A percentile compares a stretch with the other conserved stretches of the same genome.
phyloP scores from a whole-genome alignment of 2,888 invertebrate species.

The Cephus nigrinus region DNA sequence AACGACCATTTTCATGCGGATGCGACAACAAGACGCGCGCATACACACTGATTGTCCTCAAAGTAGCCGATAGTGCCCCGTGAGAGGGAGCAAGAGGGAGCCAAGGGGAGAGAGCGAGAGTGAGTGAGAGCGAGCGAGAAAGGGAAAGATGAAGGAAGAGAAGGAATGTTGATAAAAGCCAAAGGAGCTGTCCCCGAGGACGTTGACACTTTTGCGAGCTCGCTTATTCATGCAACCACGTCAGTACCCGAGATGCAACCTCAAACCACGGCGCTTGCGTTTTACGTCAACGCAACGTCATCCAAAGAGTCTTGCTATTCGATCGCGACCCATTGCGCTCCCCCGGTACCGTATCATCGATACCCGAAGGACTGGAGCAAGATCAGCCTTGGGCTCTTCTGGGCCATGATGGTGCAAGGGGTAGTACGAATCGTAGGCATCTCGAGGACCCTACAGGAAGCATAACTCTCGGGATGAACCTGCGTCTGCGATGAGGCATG shows the following conservation, averaged over 20 bases:
- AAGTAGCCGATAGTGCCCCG: background rate
- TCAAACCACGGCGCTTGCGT: background rate
- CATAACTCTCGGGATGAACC: background rate
- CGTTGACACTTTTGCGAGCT: background rate
- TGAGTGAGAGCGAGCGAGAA: background rate
- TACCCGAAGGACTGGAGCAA: background rate
- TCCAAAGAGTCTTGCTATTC: background rate
- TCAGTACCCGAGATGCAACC: background rate
- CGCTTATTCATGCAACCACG: background rate
- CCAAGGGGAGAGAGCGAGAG: background rate
- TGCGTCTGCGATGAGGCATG: background rate
- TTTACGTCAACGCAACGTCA: background rate
- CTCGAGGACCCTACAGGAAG: background rate
- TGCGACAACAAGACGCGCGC: background rate
- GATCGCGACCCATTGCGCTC: background rate
- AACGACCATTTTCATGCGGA: slow-evolving; percentile 1
- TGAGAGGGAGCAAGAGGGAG: background rate
- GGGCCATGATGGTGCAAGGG: background rate
- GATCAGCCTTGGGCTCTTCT: background rate
- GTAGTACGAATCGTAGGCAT: background rate
- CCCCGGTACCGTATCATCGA: background rate
- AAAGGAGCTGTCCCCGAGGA: background rate
- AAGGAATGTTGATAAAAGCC: background rate
- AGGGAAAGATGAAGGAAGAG: background rate
- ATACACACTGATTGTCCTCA: background rate